These are phyloP conservation scores for Aphidius ervi DNA, from an alignment of 1,140 invertebrate genomes.

Conservation along the genomic window DNA sequence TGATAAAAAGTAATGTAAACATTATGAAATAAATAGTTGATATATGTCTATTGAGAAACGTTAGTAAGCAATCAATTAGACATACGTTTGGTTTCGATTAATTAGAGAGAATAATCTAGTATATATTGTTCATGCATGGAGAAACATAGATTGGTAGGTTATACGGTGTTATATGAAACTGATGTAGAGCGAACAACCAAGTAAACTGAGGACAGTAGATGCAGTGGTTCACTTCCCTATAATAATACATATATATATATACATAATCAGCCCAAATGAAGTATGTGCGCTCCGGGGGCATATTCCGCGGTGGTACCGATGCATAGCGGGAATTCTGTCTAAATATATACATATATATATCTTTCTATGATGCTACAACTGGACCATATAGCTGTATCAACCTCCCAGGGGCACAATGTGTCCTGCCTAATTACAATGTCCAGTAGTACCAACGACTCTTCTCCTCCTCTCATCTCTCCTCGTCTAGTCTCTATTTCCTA, in stretches of 20 bases:
- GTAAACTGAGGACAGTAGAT: not conserved
- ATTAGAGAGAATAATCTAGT: conserved; percentile 34
- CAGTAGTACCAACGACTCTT: conserved; percentile 35
- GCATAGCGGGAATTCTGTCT: conserved; percentile 23
- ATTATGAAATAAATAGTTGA: no score
- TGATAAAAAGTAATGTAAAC: no score
- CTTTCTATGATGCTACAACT: conserved; percentile 1
- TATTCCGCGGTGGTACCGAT: conserved; percentile 27
- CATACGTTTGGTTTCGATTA: conserved; percentile 41
- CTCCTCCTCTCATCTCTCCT: not conserved
- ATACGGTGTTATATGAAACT: not conserved
- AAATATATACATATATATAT: conserved; percentile 6
- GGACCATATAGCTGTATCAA: conserved; percentile 4
- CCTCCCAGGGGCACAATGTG: conserved; percentile 47
- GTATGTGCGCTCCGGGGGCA: conserved; percentile 32
- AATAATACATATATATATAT: conserved; percentile 2
- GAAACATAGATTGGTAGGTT: conserved; percentile 12
- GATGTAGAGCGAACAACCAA: not conserved
- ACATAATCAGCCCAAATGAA: conserved; percentile 38
- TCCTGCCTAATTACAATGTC: conserved; percentile 52
- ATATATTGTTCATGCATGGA: not conserved
- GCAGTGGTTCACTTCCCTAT: conserved; percentile 12
- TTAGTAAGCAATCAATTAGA: conserved; percentile 37
- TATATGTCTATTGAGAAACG: no score
- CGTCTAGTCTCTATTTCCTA: not conserved